Conservation (phyloP, 2,888 invertebrate species). For the Clunio marinus region DNA sequence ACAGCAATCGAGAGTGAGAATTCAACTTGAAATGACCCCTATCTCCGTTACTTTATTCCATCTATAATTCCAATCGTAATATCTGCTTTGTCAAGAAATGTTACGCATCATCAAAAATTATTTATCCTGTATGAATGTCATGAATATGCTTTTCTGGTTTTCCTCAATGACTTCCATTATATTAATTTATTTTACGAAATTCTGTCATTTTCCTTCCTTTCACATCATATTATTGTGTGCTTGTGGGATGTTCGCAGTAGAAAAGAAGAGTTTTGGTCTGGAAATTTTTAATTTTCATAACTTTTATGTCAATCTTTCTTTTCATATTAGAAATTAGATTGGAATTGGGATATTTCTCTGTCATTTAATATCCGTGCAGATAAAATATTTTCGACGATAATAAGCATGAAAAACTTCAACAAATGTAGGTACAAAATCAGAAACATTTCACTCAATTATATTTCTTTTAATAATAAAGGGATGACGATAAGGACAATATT, state of each 20-base stretch:
- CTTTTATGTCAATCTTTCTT: no score
- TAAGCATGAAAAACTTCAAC: no score
- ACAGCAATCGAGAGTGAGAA: slow-evolving; percentile 15
- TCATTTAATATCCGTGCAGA: no score
- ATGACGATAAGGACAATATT: no score
- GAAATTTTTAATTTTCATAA: no score
- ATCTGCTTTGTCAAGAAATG: slow-evolving; percentile 20
- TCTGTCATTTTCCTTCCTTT: slow-evolving; percentile 12
- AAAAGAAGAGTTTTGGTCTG: no score
- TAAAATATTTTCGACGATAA: no score
- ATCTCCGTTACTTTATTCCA: neutral
- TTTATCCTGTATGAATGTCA: slow-evolving; percentile 29
- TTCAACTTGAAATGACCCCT: slow-evolving; percentile 5
- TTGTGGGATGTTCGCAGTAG: neutral
- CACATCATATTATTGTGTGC: neutral
- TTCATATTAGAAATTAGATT: no score
- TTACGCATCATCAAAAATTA: slow-evolving; percentile 39
- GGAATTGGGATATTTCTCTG: no score
- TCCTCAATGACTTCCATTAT: slow-evolving; percentile 22
- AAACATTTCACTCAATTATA: no score
- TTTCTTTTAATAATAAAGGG: no score
- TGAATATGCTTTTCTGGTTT: slow-evolving; percentile 36
- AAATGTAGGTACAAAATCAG: no score
- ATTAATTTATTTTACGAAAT: slow-evolving; percentile 33
- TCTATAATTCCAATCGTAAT: slow-evolving; percentile 19